Evolutionary conservation across 2,113 vertebrate genomes (phyloP), one percentile per base, ranked within the genome.

Genomic region (Gobio gobio): DNA sequence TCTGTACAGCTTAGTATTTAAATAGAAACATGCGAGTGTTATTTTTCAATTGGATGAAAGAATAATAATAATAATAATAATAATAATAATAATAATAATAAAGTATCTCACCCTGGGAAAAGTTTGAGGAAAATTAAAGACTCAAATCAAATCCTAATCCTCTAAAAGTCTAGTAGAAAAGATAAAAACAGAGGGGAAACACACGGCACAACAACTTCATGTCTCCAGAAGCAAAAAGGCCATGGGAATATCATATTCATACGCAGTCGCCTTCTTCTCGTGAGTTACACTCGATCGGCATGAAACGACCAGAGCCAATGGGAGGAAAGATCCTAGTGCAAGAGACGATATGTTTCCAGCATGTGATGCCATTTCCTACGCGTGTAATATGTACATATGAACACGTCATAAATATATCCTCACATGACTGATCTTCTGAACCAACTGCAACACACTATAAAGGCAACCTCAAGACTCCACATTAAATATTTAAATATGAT

Each of bases 21-120:
- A 94, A 94, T 91, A 94, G 91, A 95, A 94, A 94, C 95, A 95
- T 95, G 94, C 94, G 93, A 92, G 92, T 93, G 92, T 94, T 93
- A 92, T 92, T 89, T 91, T 91, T 89, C 92, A 91, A 92, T 63
- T 89, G 86, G 91, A 92, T 86, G 88, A 90, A 88, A 82, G 85
- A 91, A 87, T 87, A 24, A 16, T 54, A 54, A 54, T 54, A 54
- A 54, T 54, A 54, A 51, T 51, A 16, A 49, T 49, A 49, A 54
- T 54, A 54, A 54, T 54, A 56, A 56, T 20, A 56, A 56, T 20
- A 7, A 56, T 47, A 40, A 40, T 40, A 40, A 40, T 40, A 40
- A 40, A 87, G 79, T 14, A 88, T 91, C 90, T 93, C 94, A 95
- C 93, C 93, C 93, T 94, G 93, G 92, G 92, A 93, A 90, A 92